Conservation (phyloP, 2,113 vertebrate genomes). For the Nanorana parkeri region DNA sequence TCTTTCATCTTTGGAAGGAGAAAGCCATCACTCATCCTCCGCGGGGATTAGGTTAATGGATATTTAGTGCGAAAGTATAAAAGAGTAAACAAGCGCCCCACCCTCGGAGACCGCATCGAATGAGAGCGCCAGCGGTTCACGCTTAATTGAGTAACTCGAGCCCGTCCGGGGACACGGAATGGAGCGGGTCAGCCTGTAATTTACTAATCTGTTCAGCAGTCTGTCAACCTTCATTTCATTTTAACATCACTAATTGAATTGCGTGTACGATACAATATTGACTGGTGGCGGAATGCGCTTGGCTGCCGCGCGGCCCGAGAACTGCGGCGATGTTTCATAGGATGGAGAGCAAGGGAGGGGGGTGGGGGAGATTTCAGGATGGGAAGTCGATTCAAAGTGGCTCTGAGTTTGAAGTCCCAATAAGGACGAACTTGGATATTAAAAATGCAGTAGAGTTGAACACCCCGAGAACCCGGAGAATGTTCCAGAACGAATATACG, state of each 20-base stretch:
- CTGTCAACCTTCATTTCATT: slow-evolving; percentile 23
- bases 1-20: neutral
- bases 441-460: neutral
- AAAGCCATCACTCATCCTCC: neutral
- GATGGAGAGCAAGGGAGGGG: too few relatives aligned
- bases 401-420: neutral
- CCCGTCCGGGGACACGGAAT: neutral
- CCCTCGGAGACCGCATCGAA: neutral
- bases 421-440: neutral
- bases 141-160: slow-evolving; percentile 12
- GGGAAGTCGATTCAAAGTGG: too few relatives aligned
- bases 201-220: slow-evolving; percentile 1
- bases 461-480: too few relatives aligned
- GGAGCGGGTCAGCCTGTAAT: neutral
- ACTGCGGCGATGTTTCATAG: too few relatives aligned
- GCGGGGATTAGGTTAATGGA: neutral
- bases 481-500: too few relatives aligned
- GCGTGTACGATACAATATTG: neutral
- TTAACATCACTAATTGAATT: neutral
- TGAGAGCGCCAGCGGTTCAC: neutral
- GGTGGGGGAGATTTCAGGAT: too few relatives aligned
- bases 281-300: too few relatives aligned
- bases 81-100: neutral
- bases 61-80: slow-evolving; percentile 6
- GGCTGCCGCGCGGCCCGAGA: too few relatives aligned